Conservation (phyloP, 2,113 vertebrate genomes). For the Anolis sagrei region DNA sequence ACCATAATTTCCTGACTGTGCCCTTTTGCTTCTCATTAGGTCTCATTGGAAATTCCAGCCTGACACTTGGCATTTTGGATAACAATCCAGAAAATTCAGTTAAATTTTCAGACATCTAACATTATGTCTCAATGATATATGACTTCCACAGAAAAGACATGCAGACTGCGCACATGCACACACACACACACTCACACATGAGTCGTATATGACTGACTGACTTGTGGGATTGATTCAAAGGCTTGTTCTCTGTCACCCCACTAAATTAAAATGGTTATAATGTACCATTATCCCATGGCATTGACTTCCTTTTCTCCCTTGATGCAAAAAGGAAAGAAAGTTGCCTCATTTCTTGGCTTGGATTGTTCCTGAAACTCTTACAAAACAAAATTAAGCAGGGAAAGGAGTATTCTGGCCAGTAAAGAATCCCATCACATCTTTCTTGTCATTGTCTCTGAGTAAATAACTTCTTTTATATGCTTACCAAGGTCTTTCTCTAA, state of each 20-base stretch:
- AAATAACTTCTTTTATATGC: constrained; percentile 16
- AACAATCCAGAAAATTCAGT: too few species aligned
- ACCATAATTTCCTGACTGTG: too few species aligned
- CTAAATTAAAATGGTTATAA: background rate
- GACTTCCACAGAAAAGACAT: background rate
- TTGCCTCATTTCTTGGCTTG: background rate
- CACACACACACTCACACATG: too few species aligned
- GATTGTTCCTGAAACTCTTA: background rate
- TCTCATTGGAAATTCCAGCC: too few species aligned
- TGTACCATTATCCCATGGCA: background rate
- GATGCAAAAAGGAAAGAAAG: background rate
- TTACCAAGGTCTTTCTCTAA: constrained; percentile 21
- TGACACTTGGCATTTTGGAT: too few species aligned
- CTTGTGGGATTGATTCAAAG: background rate
- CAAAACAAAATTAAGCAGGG: background rate
- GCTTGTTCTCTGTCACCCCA: background rate
- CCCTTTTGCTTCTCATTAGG: too few species aligned
- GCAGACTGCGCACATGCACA: too few species aligned
- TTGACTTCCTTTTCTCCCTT: background rate
- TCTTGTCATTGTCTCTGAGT: constrained; percentile 21
- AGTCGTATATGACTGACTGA: too few species aligned
- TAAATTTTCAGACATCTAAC: too few species aligned
- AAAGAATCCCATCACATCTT: constrained; percentile 21
- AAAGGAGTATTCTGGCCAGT: background rate
- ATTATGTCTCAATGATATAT: too few species aligned